These are phyloP conservation scores for Gandaritis pyraliata DNA, from an alignment of 2,888 invertebrate species.

Conservation along the genomic window DNA sequence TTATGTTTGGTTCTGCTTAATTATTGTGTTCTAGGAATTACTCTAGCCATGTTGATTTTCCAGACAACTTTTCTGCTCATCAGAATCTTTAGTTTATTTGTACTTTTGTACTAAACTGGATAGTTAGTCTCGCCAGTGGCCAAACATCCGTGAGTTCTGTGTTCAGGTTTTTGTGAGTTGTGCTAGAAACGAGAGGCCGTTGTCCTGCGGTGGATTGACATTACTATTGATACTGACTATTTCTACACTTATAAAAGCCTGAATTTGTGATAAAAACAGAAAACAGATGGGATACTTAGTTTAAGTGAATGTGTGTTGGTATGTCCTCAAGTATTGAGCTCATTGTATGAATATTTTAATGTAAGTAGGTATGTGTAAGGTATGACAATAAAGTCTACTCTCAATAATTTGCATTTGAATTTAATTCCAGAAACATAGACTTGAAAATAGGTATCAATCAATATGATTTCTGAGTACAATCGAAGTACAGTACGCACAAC, in stretches of 20 bases:
- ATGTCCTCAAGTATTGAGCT: constrained; percentile 3
- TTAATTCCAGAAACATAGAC: neutral
- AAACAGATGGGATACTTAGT: constrained; percentile 12
- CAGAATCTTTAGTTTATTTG: too few species aligned
- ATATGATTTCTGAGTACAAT: too few species aligned
- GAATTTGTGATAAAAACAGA: constrained; percentile 18
- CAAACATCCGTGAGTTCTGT: neutral
- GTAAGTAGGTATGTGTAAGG: constrained; percentile 9
- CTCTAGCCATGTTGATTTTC: neutral
- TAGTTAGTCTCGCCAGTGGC: neutral
- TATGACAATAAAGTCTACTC: constrained; percentile 18
- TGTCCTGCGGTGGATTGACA: constrained; percentile 3
- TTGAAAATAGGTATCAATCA: too few species aligned
- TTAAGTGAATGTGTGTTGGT: constrained; percentile 14
- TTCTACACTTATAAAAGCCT: constrained; percentile 8
- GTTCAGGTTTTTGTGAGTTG: constrained; percentile 13
- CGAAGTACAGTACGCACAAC: too few species aligned
- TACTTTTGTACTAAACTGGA: too few species aligned
- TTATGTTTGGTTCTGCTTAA: neutral
- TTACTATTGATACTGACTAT: neutral
- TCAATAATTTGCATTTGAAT: constrained; percentile 9
- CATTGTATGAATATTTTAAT: constrained; percentile 19
- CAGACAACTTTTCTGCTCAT: neutral
- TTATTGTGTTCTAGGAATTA: neutral
- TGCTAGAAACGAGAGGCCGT: neutral